Evolutionary conservation across 2,113 vertebrate species (phyloP).

Genomic region (Lota lota): DNA sequence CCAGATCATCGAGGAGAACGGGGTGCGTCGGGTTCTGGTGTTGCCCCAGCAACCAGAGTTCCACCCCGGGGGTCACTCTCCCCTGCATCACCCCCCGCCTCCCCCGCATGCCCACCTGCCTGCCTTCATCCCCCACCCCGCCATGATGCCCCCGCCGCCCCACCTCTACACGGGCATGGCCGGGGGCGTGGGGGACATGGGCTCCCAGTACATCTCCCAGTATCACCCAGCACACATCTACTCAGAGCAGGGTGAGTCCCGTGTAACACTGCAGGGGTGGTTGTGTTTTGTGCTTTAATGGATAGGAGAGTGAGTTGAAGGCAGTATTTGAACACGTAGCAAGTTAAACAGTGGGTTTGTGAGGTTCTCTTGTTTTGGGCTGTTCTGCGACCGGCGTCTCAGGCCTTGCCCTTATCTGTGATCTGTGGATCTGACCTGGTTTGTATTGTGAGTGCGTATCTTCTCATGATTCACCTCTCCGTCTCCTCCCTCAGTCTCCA

Average conservation of each 20-base stretch:
- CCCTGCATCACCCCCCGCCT: slow-evolving; percentile 87
- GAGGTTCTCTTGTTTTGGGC: too few species aligned
- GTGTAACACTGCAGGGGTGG: too few species aligned
- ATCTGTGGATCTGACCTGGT: too few species aligned
- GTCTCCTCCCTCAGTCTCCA: slow-evolving; percentile 50
- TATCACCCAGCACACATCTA: slow-evolving; percentile 92
- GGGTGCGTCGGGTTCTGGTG: slow-evolving; percentile 95
- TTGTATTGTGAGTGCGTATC: not conserved
- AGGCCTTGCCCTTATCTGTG: too few species aligned
- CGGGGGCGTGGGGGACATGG: slow-evolving; percentile 85
- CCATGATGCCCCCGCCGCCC: slow-evolving; percentile 88
- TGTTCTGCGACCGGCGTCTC: too few species aligned
- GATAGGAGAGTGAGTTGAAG: too few species aligned
- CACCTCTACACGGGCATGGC: slow-evolving; percentile 88
- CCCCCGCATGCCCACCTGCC: slow-evolving; percentile 88
- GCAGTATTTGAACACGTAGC: too few species aligned
- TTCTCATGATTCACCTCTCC: not conserved
- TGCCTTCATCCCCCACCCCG: slow-evolving; percentile 90
- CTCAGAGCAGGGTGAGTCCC: slow-evolving; percentile 87
- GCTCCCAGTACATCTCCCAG: slow-evolving; percentile 90
- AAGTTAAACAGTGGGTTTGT: too few species aligned
- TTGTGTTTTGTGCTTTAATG: too few species aligned
- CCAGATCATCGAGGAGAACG: slow-evolving; percentile 97
- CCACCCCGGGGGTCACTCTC: slow-evolving; percentile 88
- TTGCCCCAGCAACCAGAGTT: slow-evolving; percentile 97